A percentile compares a stretch with the other conserved stretches of the same genome.
Conservation (phyloP, 1,140 invertebrate species). For the Plutomurus gul region DNA sequence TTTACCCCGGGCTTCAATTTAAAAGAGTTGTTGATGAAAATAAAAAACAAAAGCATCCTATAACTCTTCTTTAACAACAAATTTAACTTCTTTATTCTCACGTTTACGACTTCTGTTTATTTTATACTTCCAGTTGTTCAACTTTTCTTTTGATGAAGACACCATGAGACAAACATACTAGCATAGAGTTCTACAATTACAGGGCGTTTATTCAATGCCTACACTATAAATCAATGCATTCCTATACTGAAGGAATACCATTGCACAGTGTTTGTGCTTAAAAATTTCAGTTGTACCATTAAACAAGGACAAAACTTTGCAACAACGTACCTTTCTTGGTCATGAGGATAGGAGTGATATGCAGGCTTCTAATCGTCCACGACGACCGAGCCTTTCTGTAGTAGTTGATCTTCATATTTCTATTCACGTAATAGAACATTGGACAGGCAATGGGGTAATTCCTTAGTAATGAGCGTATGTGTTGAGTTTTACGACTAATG, state of each 20-base stretch:
- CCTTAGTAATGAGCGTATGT: neutral
- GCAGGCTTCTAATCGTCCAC: neutral
- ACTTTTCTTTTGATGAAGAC: neutral
- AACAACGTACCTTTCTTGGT: constrained; percentile 3
- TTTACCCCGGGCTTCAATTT: neutral
- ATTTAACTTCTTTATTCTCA: constrained; percentile 28
- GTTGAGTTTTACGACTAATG: neutral
- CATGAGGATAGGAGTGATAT: constrained; percentile 16
- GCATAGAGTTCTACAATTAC: neutral
- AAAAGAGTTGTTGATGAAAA: constrained; percentile 13
- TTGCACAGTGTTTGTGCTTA: too few species aligned
- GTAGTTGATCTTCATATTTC: too few species aligned
- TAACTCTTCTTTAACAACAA: constrained; percentile 17
- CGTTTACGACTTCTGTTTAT: constrained; percentile 16
- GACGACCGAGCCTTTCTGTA: too few species aligned
- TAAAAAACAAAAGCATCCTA: constrained; percentile 13
- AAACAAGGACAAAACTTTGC: neutral
- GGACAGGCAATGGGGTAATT: neutral
- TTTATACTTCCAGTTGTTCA: constrained; percentile 28
- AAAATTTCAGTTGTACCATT: too few species aligned
- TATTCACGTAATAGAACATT: neutral
- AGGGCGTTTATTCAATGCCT: neutral
- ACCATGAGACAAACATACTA: neutral
- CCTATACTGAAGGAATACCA: too few species aligned
- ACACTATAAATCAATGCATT: too few species aligned